phyloP scores from a whole-genome alignment of 64 coral and sea anemone species.

The Platygyra sinensis region DNA sequence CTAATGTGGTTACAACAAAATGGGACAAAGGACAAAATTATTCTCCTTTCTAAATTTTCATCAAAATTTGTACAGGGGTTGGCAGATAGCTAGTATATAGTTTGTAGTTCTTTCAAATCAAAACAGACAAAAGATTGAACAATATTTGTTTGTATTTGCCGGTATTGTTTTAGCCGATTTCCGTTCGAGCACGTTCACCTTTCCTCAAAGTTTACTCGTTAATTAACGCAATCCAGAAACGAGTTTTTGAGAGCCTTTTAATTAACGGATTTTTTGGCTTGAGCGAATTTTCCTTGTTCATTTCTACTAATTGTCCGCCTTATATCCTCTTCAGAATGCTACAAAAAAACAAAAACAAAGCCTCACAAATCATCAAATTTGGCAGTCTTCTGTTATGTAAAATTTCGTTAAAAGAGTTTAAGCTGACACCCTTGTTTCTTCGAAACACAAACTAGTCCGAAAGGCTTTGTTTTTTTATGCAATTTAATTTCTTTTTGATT shows the following conservation, averaged over 20 bases:
- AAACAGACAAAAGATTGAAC: not conserved
- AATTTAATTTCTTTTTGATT: not conserved
- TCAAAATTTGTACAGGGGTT: not conserved
- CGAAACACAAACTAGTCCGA: not conserved
- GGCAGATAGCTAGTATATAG: not conserved
- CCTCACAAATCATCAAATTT: not conserved
- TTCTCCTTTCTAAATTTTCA: not conserved
- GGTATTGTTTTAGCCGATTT: not conserved
- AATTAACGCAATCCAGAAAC: not conserved
- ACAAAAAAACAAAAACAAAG: not conserved
- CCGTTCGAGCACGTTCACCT: not conserved
- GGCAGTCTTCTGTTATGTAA: constrained; percentile 32
- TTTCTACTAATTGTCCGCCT: constrained; percentile 16
- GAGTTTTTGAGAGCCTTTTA: not conserved
- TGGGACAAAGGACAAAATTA: too few relatives aligned
- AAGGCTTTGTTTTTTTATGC: not conserved
- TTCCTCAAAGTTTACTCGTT: not conserved
- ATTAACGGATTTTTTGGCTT: not conserved
- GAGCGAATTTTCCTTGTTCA: constrained; percentile 4
- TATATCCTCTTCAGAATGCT: not conserved
- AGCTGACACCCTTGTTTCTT: not conserved
- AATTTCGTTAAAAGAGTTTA: constrained; percentile 20
- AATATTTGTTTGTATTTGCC: not conserved
- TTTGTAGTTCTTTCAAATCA: not conserved
- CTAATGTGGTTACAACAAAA: too few relatives aligned